Evolutionary conservation across 2,113 vertebrate species (phyloP).

Genomic region (Zeus faber): DNA sequence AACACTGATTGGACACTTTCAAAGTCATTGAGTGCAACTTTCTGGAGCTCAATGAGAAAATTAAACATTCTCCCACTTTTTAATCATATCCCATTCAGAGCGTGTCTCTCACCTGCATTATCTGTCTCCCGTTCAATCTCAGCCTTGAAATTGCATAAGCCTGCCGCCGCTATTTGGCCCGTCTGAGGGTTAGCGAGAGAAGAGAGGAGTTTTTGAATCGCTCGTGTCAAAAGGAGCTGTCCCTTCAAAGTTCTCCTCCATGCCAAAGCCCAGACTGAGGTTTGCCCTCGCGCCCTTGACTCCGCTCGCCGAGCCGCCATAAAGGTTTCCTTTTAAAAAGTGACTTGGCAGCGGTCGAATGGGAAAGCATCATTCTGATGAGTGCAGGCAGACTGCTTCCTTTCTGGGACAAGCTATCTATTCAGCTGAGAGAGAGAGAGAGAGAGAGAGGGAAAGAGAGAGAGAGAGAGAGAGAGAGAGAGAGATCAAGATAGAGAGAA

Average conservation of each 20-base stretch:
- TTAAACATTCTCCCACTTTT: conserved; percentile 57
- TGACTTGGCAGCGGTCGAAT: conserved; percentile 52
- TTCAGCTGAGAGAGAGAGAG: conserved; percentile 26
- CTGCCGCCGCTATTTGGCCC: conserved; percentile 30
- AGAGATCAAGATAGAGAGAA: neutral
- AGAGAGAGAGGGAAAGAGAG: neutral
- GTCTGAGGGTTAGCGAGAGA: conserved; percentile 25
- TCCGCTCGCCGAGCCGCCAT: conserved; percentile 30
- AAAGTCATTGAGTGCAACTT: conserved; percentile 35
- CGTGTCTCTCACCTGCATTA: conserved; percentile 55
- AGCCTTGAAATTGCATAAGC: conserved; percentile 39
- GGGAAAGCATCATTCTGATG: conserved; percentile 44
- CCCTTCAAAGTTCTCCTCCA: conserved; percentile 38
- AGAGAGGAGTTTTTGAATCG: conserved; percentile 49
- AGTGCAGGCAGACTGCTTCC: conserved; percentile 29
- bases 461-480: neutral
- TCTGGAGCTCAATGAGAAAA: conserved; percentile 57
- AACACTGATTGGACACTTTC: conserved; percentile 49
- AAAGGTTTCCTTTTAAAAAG: conserved; percentile 34
- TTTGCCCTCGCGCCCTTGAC: conserved; percentile 18
- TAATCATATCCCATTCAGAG: conserved; percentile 59
- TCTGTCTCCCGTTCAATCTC: conserved; percentile 46
- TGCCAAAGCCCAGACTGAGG: conserved; percentile 14
- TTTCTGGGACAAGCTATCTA: conserved; percentile 33
- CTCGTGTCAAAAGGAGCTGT: conserved; percentile 46